Evolutionary conservation across 1,140 invertebrate genomes (phyloP), one percentile per base, ranked within the genome.

Genomic region (Drosophila elegans): DNA sequence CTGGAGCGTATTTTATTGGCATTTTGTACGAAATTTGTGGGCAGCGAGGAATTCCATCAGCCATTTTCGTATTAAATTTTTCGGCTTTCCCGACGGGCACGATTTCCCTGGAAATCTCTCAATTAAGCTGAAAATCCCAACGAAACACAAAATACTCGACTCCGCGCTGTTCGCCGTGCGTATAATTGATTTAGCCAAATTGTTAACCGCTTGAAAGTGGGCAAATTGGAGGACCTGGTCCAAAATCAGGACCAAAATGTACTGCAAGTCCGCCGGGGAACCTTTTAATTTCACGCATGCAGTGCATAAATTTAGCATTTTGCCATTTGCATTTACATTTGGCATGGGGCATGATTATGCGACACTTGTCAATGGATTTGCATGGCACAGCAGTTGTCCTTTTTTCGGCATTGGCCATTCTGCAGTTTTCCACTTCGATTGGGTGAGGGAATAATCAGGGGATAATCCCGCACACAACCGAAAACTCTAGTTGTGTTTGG

Each of bases 131-230:
- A 79, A 80, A 80, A 64, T 66, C 39, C 38, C 38, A 9, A 21
- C 12, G 29, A 51, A 51, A 27, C 16, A 21, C 16, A 64, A 46
- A 53, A 32, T 11, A 55, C 55, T 42, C 41, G 46, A 66, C 34
- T 56, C 55, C 34, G 11, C 12, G 36, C 21, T 74, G 69, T 51
- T 61, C 49, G 62, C 51, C 46, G 49, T 64, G 66, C 74, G 79
- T 76, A 81, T 85, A 86, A 86, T 86, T 86, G 83, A 83, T 86
- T 86, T 88, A 79, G 79, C 79, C 75, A 86, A 86, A 86, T 79
- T 79, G 83, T 79, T 88, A 88, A 82, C 52, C 79, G 71, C 71
- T 66, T 86, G 79, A 86, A 82, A 78, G 71, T 56, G 51, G 75
- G 54, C 77, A 84, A 85, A 85, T 29, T 48, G 48, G 34, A 41